A percentile compares a stretch with the other conserved stretches of the same genome.
phyloP scores from a whole-genome alignment of 2,888 invertebrate genomes.

The Eupithecia subumbrata region DNA sequence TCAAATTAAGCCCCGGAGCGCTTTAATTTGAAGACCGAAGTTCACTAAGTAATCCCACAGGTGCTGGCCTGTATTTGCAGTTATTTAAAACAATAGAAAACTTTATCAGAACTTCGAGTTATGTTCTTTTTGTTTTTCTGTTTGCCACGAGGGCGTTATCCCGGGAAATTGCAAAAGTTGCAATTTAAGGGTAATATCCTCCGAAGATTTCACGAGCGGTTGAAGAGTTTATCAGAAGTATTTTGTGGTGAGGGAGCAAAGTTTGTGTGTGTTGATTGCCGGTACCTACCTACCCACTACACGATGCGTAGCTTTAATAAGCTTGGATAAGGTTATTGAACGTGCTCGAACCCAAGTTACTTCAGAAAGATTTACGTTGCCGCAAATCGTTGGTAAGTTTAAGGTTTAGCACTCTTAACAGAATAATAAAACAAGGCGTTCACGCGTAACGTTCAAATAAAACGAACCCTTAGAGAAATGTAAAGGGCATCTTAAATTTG shows the following conservation, averaged over 20 bases:
- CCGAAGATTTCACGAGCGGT: conserved; percentile 28
- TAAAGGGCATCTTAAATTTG: conserved; percentile 15
- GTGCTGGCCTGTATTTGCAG: conserved; percentile 63
- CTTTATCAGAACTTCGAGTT: conserved; percentile 54
- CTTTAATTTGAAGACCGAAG: conserved; percentile 58
- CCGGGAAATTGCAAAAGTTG: conserved; percentile 37
- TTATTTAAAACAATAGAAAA: conserved; percentile 60
- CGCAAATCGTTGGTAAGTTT: conserved; percentile 27
- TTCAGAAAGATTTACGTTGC: conserved; percentile 9
- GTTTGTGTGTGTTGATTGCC: conserved; percentile 50
- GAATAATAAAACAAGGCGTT: conserved; percentile 15
- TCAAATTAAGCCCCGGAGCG: conserved; percentile 61
- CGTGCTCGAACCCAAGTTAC: conserved; percentile 32
- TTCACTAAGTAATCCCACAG: conserved; percentile 62
- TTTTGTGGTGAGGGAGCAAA: conserved; percentile 38
- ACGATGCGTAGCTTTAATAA: conserved; percentile 54
- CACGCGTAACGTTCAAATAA: conserved; percentile 10
- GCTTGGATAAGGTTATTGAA: conserved; percentile 50
- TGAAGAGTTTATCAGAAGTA: conserved; percentile 31
- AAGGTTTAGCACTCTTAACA: conserved; percentile 21
- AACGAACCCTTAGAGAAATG: conserved; percentile 9
- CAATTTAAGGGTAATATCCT: conserved; percentile 34
- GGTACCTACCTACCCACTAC: conserved; percentile 36
- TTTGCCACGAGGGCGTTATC: conserved; percentile 41
- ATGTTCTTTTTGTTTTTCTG: conserved; percentile 46